Conservation (phyloP, 2,888 invertebrate genomes). For the Drosophila barbarae region DNA sequence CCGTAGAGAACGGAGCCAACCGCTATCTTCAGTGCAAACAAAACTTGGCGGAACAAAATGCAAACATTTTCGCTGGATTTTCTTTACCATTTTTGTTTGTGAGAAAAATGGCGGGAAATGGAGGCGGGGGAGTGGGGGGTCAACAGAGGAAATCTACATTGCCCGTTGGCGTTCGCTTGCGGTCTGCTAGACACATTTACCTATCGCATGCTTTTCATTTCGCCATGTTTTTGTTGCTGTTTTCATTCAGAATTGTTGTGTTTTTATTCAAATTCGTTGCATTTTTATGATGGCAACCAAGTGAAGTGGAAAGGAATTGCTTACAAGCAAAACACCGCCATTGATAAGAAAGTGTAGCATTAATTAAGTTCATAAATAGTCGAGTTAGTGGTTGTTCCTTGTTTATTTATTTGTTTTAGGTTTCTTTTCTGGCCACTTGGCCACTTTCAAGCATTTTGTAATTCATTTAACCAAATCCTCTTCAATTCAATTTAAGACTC, state of each 20-base stretch:
- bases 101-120: slow-evolving; percentile 5
- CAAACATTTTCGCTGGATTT: slow-evolving; percentile 37
- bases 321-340: slow-evolving; percentile 13
- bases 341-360: slow-evolving; percentile 35
- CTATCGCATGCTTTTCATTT: slow-evolving; percentile 22
- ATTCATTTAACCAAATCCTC: neutral
- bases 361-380: slow-evolving; percentile 28
- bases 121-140: neutral
- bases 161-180: slow-evolving; percentile 32
- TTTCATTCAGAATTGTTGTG: slow-evolving; percentile 4
- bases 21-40: slow-evolving; percentile 46
- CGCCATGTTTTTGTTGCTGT: neutral
- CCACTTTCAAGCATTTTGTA: neutral
- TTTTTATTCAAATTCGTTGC: slow-evolving; percentile 35
- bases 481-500: neutral
- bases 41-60: slow-evolving; percentile 44
- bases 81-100: slow-evolving; percentile 17
- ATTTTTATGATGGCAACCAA: slow-evolving; percentile 31
- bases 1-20: slow-evolving; percentile 8
- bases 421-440: too few species aligned
- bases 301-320: slow-evolving; percentile 36
- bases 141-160: slow-evolving; percentile 19
- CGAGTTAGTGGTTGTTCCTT: neutral
- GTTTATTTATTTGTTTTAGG: neutral
- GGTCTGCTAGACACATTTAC: slow-evolving; percentile 35